Percentiles rank a stretch among this genome's conserved stretches.
phyloP scores from a whole-genome alignment of 2,888 invertebrate genomes.

The Zootermopsis nevadensis region DNA sequence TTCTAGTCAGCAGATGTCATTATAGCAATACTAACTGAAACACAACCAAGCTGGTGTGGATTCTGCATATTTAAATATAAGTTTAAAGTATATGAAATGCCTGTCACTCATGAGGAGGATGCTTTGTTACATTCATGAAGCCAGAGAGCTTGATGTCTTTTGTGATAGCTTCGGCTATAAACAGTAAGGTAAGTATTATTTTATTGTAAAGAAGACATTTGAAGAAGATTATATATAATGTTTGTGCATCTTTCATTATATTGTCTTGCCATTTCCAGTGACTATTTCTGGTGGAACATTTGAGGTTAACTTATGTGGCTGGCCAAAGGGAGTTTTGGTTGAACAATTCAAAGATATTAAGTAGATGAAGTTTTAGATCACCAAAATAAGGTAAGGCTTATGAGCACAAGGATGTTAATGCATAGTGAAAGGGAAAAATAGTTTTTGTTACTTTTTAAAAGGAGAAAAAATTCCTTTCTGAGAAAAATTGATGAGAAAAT shows the following conservation, averaged over 20 bases:
- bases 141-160: slow-evolving; percentile 29
- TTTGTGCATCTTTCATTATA: background rate
- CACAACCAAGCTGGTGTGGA: slow-evolving; percentile 22
- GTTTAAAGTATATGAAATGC: background rate
- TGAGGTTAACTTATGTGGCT: background rate
- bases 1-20: slow-evolving; percentile 15
- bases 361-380: too few relatives aligned
- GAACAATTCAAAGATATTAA: too few relatives aligned
- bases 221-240: background rate
- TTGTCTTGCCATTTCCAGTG: background rate
- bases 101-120: background rate
- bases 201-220: slow-evolving; percentile 5
- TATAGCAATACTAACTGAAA: slow-evolving; percentile 27
- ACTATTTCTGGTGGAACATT: background rate
- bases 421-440: too few relatives aligned
- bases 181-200: slow-evolving; percentile 19
- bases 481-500: too few relatives aligned
- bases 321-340: too few relatives aligned
- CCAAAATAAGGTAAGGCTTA: slow-evolving; percentile 8
- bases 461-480: too few relatives aligned
- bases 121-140: background rate
- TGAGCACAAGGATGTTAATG: background rate
- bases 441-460: too few relatives aligned
- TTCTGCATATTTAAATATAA: slow-evolving; percentile 25
- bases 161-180: slow-evolving; percentile 29